Conservation (phyloP, 2,888 invertebrate species). For the Strigamia transsilvanica region DNA sequence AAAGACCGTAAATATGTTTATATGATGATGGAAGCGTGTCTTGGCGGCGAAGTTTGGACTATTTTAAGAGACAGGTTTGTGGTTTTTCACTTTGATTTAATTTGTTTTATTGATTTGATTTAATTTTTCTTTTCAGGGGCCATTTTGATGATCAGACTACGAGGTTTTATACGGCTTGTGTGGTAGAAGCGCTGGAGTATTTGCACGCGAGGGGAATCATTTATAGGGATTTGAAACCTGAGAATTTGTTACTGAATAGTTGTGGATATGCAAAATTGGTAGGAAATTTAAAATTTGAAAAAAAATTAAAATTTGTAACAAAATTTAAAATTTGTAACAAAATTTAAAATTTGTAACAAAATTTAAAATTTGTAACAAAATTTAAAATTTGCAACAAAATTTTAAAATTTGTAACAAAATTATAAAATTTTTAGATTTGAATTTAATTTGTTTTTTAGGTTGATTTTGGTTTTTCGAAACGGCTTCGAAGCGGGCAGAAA, state of each 20-base stretch:
- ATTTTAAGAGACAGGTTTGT: conserved; percentile 78
- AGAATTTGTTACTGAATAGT: conserved; percentile 91
- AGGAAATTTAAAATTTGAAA: too few species aligned
- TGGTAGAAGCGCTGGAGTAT: conserved; percentile 97
- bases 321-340: too few species aligned
- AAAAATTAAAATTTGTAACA: too few species aligned
- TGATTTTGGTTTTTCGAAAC: conserved; percentile 99
- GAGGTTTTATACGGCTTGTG: conserved; percentile 95
- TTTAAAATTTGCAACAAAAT: too few species aligned
- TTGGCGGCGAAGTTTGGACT: conserved; percentile 99
- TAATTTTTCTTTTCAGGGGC: too few species aligned
- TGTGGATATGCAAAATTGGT: conserved; percentile 92
- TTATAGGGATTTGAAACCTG: conserved; percentile 84
- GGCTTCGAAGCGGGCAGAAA: conserved; percentile 85
- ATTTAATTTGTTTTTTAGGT: conserved; percentile 68
- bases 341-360: too few species aligned
- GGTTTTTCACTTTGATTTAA: conserved; percentile 56
- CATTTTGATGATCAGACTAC: conserved; percentile 94
- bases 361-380: too few species aligned
- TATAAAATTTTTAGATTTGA: too few species aligned
- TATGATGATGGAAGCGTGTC: conserved; percentile 98
- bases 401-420: too few species aligned
- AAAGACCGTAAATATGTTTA: conserved; percentile 97
- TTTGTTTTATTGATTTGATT: not conserved
- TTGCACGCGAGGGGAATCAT: conserved; percentile 96